Evolutionary conservation across 2,888 invertebrate species (phyloP), one percentile per base, ranked within the genome.

Genomic region (Chymomyza procnemis): DNA sequence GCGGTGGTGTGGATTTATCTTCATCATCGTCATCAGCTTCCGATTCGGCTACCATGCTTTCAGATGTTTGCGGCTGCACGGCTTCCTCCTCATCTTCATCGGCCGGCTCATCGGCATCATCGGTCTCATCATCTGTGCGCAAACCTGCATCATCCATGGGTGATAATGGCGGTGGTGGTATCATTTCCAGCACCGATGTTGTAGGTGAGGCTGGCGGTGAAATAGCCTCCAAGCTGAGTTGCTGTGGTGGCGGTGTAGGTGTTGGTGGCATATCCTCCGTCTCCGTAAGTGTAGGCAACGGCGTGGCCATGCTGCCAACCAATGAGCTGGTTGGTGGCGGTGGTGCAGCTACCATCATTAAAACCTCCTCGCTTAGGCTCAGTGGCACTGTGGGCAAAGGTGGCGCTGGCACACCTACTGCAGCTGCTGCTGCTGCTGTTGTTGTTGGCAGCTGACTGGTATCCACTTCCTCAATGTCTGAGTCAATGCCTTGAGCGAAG

Each of bases 401-500:
- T 12, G 74, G 79, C 55, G 73, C 26, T 6, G 70, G 80, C 4
- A 63, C 55, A 30, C 55, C 64, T 50, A 71, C 56, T 34, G 64
- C 68, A 57, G 78, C 69, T 4, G 76, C 66, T 4, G 78, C 67
- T 14, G 64, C 79, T 19, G 73, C 71, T 63, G 66, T 52, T 41
- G 76, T 72, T 52, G 64, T 55, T 48, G 34, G 34, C 83, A 93
- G 93, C 59, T 94, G 93, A 64, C 95, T 95, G 56, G 95, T 94
- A 64, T 93, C 92, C 88, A 96, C 95, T 91, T 96, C 96, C 90
- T 96, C 96, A 85, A 96, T 96, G 89, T 97, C 96, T 19, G 96
- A 96, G 91, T 96, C 96, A 89, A 96, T 96, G 70, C 96, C 96
- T 92, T 95, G 96, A 85, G 96, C 96, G 90, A 96, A 96, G 92